Conservation (phyloP, 53 echinoderm and acorn worm species). For the Crossaster papposus region DNA sequence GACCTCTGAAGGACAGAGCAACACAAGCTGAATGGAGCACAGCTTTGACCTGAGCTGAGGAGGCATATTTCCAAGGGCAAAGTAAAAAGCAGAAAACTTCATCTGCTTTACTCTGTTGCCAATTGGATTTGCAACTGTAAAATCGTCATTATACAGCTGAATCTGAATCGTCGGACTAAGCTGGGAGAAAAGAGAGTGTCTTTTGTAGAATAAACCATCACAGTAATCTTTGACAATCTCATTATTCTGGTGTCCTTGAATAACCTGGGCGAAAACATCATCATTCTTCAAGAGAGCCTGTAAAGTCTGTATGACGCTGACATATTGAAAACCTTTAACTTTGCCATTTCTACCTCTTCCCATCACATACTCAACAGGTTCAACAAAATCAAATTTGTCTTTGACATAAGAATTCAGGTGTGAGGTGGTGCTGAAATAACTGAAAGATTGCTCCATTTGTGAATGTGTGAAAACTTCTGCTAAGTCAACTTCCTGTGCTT, state of each 20-base stretch:
- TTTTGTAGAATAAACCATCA: slow-evolving; percentile 38
- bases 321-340: slow-evolving; percentile 48
- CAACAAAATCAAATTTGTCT: slow-evolving; percentile 42
- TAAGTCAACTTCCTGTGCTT: neutral
- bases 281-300: slow-evolving; percentile 33
- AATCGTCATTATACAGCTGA: slow-evolving; percentile 63
- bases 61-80: slow-evolving; percentile 51
- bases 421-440: neutral
- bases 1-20: slow-evolving; percentile 38
- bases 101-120: slow-evolving; percentile 42
- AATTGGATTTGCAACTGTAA: slow-evolving; percentile 59
- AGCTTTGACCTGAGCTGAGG: slow-evolving; percentile 61
- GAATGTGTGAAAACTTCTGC: slow-evolving; percentile 3
- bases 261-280: slow-evolving; percentile 54
- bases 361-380: slow-evolving; percentile 52
- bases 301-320: slow-evolving; percentile 39
- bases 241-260: slow-evolving; percentile 29
- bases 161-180: slow-evolving; percentile 7
- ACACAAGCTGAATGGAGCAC: slow-evolving; percentile 53
- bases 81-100: slow-evolving; percentile 63
- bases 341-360: slow-evolving; percentile 33
- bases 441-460: slow-evolving; percentile 2
- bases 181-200: slow-evolving; percentile 20
- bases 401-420: slow-evolving; percentile 23
- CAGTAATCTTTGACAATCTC: slow-evolving; percentile 41